Base-by-base conservation (phyloP, 2,113 vertebrate genomes). In the Phalacrocorax pelagicus region DNA sequence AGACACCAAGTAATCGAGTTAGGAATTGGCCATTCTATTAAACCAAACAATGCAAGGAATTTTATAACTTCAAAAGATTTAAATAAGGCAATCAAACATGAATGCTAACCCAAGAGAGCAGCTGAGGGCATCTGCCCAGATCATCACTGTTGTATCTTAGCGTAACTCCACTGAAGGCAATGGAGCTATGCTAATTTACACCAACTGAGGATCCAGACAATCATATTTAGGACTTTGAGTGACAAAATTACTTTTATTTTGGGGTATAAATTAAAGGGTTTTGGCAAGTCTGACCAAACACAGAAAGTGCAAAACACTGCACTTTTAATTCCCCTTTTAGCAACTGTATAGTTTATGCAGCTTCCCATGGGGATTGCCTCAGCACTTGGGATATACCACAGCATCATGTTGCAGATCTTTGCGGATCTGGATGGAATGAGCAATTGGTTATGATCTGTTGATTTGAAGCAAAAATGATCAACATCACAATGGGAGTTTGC, bases 371-470 rank as follows among this genome's bases (percentile, higher is more conserved):
- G 84, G 95, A 92, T 82, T 20, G 40, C 96, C 97, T 97, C 96
- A 96, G 97, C 96, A 96, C 97, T 96, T 97, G 95, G 96, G 97
- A 96, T 97, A 96, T 97, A 96, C 97, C 97, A 96, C 91, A 97
- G 97, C 97, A 97, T 97, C 95, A 97, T 94, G 95, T 97, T 95
- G 94, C 97, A 97, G 97, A 97, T 97, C 97, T 97, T 95, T 97
- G 87, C 21, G 29, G 96, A 97, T 96, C 97, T 97, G 96, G 81
- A 97, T 97, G 97, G 81, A 92, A 97, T 96, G 97, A 96, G 89
- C 13, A 96, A 90, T 86, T 70, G 92, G 66, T 97, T 94, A 97
- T 97, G 96, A 90, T 94, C 66, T 92, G 77, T 85, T 89, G 96
- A 93, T 92, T 82, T 87, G 78, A 95, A 94, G 96, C 70, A 95